These are phyloP conservation scores for Tetrax tetrax DNA, from an alignment of 2,113 vertebrate species.

Conservation along the genomic window DNA sequence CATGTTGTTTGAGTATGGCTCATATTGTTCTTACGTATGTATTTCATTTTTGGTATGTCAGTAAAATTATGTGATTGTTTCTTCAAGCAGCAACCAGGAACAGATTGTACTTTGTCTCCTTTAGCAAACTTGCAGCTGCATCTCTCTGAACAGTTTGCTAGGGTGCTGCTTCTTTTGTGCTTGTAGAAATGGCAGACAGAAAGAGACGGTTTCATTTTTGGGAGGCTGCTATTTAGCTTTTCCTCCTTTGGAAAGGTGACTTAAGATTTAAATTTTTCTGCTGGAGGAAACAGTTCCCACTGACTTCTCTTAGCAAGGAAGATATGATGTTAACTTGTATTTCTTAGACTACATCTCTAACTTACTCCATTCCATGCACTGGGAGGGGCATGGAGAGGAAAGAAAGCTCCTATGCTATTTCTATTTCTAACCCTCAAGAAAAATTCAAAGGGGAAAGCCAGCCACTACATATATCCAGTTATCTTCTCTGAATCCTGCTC, in stretches of 20 bases:
- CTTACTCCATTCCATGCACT: neutral
- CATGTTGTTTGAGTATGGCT: neutral
- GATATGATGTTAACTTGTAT: neutral
- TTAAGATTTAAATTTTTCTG: constrained; percentile 33
- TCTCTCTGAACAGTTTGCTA: neutral
- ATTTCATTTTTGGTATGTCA: neutral
- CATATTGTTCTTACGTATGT: neutral
- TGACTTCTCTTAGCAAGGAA: neutral
- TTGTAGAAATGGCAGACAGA: constrained; percentile 30
- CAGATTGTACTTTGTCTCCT: neutral
- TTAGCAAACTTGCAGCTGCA: neutral
- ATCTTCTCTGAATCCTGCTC: neutral
- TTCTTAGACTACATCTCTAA: neutral
- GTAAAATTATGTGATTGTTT: neutral
- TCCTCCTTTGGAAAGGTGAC: constrained; percentile 23
- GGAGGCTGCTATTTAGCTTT: constrained; percentile 6
- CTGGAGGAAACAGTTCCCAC: constrained; percentile 5
- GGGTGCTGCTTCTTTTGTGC: neutral
- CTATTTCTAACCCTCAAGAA: neutral
- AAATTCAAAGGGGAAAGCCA: neutral
- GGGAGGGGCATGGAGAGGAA: neutral
- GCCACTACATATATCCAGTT: neutral
- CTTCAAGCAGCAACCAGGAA: neutral
- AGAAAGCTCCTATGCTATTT: neutral
- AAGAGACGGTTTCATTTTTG: constrained; percentile 43